These are phyloP conservation scores for Drosophila kanapiae DNA, from an alignment of 1,140 invertebrate genomes.

Conservation along the genomic window DNA sequence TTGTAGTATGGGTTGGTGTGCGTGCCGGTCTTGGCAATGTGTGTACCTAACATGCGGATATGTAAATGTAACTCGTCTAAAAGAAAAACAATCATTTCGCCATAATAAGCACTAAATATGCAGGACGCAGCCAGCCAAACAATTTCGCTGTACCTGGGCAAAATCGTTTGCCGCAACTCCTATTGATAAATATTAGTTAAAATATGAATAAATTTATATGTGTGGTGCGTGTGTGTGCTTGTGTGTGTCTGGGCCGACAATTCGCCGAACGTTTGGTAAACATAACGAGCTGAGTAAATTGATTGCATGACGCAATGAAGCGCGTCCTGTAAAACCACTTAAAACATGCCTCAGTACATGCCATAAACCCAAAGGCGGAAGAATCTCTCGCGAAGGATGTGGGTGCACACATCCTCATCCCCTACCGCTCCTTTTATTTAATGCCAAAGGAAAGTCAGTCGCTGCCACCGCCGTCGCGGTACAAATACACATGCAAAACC, in stretches of 20 bases:
- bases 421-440: conserved; percentile 9
- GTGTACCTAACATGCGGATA: conserved; percentile 35
- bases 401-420: conserved; percentile 26
- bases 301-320: conserved; percentile 84
- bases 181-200: conserved; percentile 83
- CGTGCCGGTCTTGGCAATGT: conserved; percentile 4
- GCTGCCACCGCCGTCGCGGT: conserved; percentile 4
- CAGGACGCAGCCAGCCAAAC: conserved; percentile 48
- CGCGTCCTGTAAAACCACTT: conserved; percentile 85
- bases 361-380: conserved; percentile 76
- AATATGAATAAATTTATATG: conserved; percentile 77
- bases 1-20: neutral
- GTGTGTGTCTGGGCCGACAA: conserved; percentile 46
- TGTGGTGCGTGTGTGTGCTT: conserved; percentile 13
- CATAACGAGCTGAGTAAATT: conserved; percentile 78
- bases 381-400: conserved; percentile 36
- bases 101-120: conserved; percentile 84
- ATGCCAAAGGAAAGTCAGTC: conserved; percentile 39
- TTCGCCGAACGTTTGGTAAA: conserved; percentile 73
- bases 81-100: conserved; percentile 70
- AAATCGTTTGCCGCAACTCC: conserved; percentile 30
- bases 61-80: conserved; percentile 49
- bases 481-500: conserved; percentile 59
- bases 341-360: conserved; percentile 84
- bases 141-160: conserved; percentile 44